Percentiles rank a stretch among this genome's conserved stretches.
These are phyloP conservation scores for Pyrgus malvae DNA, from an alignment of 2,888 invertebrate species.

Conservation along the genomic window DNA sequence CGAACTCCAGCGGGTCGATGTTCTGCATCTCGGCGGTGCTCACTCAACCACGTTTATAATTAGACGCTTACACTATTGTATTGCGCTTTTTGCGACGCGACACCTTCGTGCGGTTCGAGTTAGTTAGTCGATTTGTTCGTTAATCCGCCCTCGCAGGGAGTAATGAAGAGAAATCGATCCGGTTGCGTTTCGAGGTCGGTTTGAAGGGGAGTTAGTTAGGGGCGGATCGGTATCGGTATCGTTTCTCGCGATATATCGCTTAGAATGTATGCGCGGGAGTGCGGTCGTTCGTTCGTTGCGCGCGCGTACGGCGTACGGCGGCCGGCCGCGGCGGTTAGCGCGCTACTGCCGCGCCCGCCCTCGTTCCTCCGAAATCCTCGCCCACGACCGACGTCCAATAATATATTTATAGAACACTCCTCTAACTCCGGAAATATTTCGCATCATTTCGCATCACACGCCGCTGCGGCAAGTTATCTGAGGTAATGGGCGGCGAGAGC, in stretches of 20 bases:
- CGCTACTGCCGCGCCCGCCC: conserved; percentile 72
- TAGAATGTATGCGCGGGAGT: conserved; percentile 68
- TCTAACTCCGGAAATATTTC: conserved; percentile 82
- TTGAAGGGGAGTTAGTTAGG: conserved; percentile 39
- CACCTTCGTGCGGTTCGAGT: conserved; percentile 79
- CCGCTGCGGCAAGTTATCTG: conserved; percentile 64
- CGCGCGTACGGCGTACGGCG: conserved; percentile 78
- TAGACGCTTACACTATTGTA: conserved; percentile 81
- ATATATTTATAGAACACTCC: conserved; percentile 80
- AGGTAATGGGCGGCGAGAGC: conserved; percentile 50
- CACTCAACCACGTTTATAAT: conserved; percentile 76
- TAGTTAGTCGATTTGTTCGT: conserved; percentile 80
- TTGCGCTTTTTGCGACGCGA: conserved; percentile 81
- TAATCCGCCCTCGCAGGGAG: conserved; percentile 77
- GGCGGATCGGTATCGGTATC: conserved; percentile 62
- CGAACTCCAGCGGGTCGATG: conserved; percentile 92
- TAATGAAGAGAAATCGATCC: conserved; percentile 55
- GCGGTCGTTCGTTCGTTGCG: conserved; percentile 82
- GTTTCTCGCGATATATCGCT: conserved; percentile 59
- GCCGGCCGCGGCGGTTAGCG: conserved; percentile 79
- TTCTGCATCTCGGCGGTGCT: conserved; percentile 70
- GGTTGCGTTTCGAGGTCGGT: conserved; percentile 38
- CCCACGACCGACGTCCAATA: conserved; percentile 77
- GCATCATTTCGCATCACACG: conserved; percentile 79
- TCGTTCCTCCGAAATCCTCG: conserved; percentile 71